Percentiles rank a stretch among this genome's conserved stretches.
Conservation (phyloP, 2,113 vertebrate species). For the Malurus melanocephalus region DNA sequence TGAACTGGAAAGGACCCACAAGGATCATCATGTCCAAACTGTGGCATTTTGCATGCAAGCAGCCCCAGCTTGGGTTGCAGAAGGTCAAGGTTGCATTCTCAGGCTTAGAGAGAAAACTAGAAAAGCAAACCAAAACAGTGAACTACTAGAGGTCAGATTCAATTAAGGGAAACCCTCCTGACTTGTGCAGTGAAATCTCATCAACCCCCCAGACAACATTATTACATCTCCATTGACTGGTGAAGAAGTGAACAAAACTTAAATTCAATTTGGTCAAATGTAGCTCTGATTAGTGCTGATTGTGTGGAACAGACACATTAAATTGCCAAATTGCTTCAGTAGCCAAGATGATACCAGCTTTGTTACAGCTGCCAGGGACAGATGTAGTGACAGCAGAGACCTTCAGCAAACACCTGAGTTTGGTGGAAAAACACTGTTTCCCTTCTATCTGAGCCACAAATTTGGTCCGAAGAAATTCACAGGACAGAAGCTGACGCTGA, state of each 20-base stretch:
- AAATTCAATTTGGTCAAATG: background rate
- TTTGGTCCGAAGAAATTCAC: background rate
- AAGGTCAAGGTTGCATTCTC: background rate
- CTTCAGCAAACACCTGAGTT: background rate
- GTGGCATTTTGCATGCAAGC: rapidly evolving
- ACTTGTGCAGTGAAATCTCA: background rate
- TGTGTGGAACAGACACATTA: background rate
- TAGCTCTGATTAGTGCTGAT: background rate
- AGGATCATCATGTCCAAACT: background rate
- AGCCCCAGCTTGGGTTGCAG: background rate
- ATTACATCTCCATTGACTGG: background rate
- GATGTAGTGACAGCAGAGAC: background rate
- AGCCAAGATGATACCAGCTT: background rate
- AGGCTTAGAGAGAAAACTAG: background rate
- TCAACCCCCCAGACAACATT: background rate
- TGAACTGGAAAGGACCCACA: background rate
- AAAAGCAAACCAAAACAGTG: background rate
- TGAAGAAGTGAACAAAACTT: background rate
- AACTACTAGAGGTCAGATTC: background rate
- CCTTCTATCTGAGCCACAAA: background rate
- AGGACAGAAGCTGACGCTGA: background rate
- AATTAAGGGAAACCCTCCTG: background rate
- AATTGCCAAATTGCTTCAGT: background rate
- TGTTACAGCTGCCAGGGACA: background rate
- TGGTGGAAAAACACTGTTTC: background rate